phyloP scores from a whole-genome alignment of 2,888 invertebrate species.

The Empis stercorea region DNA sequence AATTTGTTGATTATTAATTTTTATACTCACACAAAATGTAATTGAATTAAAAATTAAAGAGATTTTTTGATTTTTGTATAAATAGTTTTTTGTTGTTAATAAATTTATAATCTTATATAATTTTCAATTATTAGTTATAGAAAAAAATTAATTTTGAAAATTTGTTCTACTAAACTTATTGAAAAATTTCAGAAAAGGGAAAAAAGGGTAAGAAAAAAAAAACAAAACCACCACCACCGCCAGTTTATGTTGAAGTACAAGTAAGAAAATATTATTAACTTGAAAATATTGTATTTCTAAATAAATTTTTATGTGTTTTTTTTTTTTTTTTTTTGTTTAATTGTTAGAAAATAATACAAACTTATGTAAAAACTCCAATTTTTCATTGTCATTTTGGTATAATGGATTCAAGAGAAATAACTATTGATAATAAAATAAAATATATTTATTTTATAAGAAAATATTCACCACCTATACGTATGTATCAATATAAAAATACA shows the following conservation, averaged over 20 bases:
- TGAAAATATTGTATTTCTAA: background rate
- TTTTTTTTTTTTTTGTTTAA: no score
- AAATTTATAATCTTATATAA: no score
- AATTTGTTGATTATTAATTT: no score
- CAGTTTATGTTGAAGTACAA: slow-evolving; percentile 31
- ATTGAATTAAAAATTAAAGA: no score
- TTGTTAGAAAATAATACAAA: slow-evolving; percentile 56
- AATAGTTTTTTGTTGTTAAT: no score
- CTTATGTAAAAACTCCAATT: slow-evolving; percentile 54
- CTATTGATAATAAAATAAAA: slow-evolving; percentile 39
- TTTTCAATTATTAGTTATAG: no score
- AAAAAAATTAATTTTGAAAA: no score
- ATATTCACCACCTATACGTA: slow-evolving; percentile 43
- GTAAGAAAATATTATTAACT: slow-evolving; percentile 18
- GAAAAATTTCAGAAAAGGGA: no score
- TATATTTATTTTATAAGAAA: slow-evolving; percentile 64
- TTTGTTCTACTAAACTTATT: no score
- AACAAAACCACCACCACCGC: slow-evolving; percentile 17
- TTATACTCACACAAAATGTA: no score
- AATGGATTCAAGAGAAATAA: slow-evolving; percentile 37
- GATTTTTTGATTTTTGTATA: no score
- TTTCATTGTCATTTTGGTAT: slow-evolving; percentile 56
- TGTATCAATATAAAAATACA: slow-evolving; percentile 30
- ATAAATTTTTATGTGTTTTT: background rate
- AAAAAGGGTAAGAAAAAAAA: slow-evolving; percentile 20